Conservation (phyloP, 2,797 vertebrate genomes). For the Hippoglossus hippoglossus region DNA sequence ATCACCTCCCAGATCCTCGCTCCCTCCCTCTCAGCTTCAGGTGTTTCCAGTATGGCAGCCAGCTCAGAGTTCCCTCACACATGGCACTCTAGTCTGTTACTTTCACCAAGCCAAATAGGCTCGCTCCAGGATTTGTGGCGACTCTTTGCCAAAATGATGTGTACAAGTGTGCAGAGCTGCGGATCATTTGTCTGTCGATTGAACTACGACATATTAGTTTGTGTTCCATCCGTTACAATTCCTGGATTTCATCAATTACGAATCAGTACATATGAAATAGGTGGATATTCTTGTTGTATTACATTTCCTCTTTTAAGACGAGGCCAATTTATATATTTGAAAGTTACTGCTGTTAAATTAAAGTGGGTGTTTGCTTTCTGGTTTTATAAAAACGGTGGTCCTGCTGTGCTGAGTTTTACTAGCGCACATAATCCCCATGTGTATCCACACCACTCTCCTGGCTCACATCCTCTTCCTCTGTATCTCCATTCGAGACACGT, state of each 20-base stretch:
- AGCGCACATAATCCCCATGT: constrained; percentile 51
- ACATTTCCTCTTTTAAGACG: constrained; percentile 4
- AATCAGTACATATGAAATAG: not conserved
- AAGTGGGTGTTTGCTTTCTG: constrained; percentile 42
- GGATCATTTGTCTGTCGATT: constrained; percentile 40
- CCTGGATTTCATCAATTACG: not conserved
- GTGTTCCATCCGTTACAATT: constrained; percentile 1
- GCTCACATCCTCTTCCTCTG: constrained; percentile 32
- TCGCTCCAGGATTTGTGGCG: constrained; percentile 25
- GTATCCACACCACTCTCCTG: constrained; percentile 31
- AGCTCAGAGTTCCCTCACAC: constrained; percentile 60
- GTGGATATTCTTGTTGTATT: not conserved
- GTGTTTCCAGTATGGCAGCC: constrained; percentile 58
- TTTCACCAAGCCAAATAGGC: constrained; percentile 47
- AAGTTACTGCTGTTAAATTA: constrained; percentile 30
- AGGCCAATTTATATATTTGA: constrained; percentile 32
- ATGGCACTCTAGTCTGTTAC: constrained; percentile 57
- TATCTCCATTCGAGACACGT: constrained; percentile 43
- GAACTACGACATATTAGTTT: constrained; percentile 14
- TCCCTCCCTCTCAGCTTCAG: constrained; percentile 47
- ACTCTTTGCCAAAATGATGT: constrained; percentile 41
- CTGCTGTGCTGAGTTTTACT: constrained; percentile 56
- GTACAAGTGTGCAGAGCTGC: constrained; percentile 43
- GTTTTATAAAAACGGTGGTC: constrained; percentile 40
- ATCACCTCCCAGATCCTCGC: constrained; percentile 6